Evolutionary conservation across 2,888 invertebrate species (phyloP).

Genomic region (Platycheirus rosarum): DNA sequence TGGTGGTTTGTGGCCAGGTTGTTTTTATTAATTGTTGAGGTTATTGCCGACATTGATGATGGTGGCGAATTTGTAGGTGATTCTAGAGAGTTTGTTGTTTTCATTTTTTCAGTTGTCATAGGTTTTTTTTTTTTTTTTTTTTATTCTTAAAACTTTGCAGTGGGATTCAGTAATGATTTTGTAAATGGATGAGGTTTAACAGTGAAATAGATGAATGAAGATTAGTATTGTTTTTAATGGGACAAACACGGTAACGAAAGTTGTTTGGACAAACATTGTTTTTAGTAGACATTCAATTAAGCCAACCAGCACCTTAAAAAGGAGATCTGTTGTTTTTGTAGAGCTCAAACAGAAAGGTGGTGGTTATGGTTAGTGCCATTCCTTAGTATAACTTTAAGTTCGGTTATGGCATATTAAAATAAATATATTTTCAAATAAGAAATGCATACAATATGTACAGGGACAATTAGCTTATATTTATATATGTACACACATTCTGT

Average conservation of each 20-base stretch:
- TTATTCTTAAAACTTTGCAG: constrained; percentile 27
- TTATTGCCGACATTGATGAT: constrained; percentile 76
- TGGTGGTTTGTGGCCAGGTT: constrained; percentile 52
- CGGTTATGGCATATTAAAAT: too few relatives aligned
- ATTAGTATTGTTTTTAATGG: constrained; percentile 46
- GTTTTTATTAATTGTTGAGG: constrained; percentile 74
- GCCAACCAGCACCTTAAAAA: constrained; percentile 45
- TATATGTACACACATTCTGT: too few relatives aligned
- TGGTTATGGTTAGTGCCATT: neutral
- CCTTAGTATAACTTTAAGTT: too few relatives aligned
- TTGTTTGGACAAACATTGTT: constrained; percentile 10
- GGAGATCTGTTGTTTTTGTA: too few relatives aligned
- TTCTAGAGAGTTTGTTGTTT: constrained; percentile 76
- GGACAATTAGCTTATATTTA: too few relatives aligned
- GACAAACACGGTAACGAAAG: constrained; percentile 48
- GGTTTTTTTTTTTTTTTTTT: constrained; percentile 8
- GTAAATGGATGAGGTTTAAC: constrained; percentile 32
- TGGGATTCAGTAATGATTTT: constrained; percentile 35
- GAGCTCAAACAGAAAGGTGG: too few relatives aligned
- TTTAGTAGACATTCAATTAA: constrained; percentile 38
- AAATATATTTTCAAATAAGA: too few relatives aligned
- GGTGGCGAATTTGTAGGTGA: constrained; percentile 79
- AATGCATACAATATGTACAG: too few relatives aligned
- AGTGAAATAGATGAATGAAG: constrained; percentile 43
- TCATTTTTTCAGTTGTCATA: constrained; percentile 7